Base-by-base conservation (phyloP, 1,140 invertebrate genomes). In the Paracyclopina nana region DNA sequence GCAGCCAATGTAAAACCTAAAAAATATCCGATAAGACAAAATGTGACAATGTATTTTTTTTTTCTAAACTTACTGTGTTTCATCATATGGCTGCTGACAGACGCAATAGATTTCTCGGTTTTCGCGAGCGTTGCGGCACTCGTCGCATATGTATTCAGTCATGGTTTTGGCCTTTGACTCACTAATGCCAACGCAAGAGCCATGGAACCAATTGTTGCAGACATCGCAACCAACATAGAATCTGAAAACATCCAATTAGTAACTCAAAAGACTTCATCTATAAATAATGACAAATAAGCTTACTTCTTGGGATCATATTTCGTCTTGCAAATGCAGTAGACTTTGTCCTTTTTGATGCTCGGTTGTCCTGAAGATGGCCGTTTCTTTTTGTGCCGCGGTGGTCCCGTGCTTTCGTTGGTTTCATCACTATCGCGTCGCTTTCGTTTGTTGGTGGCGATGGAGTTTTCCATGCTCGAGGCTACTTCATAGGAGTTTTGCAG, bases 201-300 rank as follows among this genome's bases (percentile, higher is more conserved):
- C 88, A 64, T 98, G 92, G 69, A 94, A 97, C 90, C 91, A 97
- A 66, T 94, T 92, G 56, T 84, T 86, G 64, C 92, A 98, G 50
- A 86, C 67, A 66, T 95, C 91, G 68, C 94, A 98, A 28, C 86
- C 87, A 55, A 97, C 85, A 66, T 96, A 97, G 65, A 96, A 95
- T 63, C 84, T 88, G 60, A 2, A 57, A 57, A 26, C 53, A 49
- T 53, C 54, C 55, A 54, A 45, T n/a, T 6, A 46, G 11, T 26
- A 9, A 43, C 11, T 43, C 9, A 9, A 31, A 9, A 14, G 29
- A 31, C 9, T 31, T 9, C 29, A 9, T 14, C 9, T 31, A 31
- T 31, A 31, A 14, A n/a, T n/a, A n/a, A n/a, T n/a, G n/a, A n/a
- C n/a, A n/a, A n/a, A n/a, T n/a, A n/a, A 48, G 53, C 70, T 63